Base-by-base conservation (phyloP, 2,888 invertebrate species). In the Perdita meconis region DNA sequence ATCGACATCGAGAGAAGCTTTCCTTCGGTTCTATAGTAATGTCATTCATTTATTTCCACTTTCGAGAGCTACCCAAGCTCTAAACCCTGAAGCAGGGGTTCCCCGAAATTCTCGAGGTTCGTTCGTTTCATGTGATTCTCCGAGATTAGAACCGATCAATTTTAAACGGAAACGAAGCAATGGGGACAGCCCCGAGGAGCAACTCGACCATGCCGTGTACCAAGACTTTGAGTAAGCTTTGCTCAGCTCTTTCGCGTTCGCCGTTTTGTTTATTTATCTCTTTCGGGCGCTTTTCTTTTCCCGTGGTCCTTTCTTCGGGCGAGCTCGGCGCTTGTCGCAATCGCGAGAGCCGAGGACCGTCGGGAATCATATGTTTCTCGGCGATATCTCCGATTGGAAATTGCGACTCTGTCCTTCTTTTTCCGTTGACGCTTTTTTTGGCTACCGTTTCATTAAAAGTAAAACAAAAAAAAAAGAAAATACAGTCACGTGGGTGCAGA, bases 201-300 rank as follows among this genome's bases (percentile, higher is more conserved):
- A 63, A 63, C 61, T 73, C 61, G 42, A 57, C 60, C 50, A 19
- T 61, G 50, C 13, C 38, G 53, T 67, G 50, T 76, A 56, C 40
- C 42, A 44, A 74, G 67, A 74, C 63, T 74, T 76, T 73, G 56
- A 42, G 36, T 74, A 67, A 74, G 67, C 74, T 76, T 76, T 74
- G 61, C 74, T 44, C 56, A 66, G 66, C 75, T 56, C 73, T 76
- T 16, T 13, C 30, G 44, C 42, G 60, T 67, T 76, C 67, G 42
- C 73, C 30, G 40, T 67, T 76, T 74, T 76, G 56, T 74, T 74
- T 73, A 74, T 76, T 74, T 77, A 61, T 68, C 76, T 67, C 65
- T 74, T 76, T 61, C 59, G 50, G 40, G 42, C 75, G 56, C 50
- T 50, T 57, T 56, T 42, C 68, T 67, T 51, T 22, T 55, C 40